A percentile compares a stretch with the other conserved stretches of the same genome.
Evolutionary conservation across 1,140 invertebrate genomes (phyloP).

Genomic region (Ostrea denselamellosa): DNA sequence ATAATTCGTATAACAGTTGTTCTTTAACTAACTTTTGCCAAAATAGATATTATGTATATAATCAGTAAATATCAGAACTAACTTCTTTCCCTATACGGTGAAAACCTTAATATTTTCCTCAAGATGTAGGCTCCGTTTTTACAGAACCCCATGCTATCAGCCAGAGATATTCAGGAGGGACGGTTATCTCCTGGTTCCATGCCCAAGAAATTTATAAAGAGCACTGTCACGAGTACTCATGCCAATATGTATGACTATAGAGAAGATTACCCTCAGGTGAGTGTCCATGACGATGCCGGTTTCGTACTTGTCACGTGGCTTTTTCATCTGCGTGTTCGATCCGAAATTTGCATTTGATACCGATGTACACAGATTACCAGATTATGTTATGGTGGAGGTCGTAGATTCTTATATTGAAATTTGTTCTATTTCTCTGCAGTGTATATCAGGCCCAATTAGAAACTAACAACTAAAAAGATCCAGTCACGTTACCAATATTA

Average conservation of each 20-base stretch:
- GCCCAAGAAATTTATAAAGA: constrained; percentile 49
- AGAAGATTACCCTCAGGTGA: constrained; percentile 42
- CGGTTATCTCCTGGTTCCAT: constrained; percentile 25
- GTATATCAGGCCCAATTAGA: background rate
- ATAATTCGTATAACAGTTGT: background rate
- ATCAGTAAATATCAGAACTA: background rate
- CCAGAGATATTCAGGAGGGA: constrained; percentile 35
- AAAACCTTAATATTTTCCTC: background rate
- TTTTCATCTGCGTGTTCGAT: background rate
- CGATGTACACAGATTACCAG: background rate
- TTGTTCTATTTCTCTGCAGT: background rate
- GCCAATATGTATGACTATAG: constrained; percentile 48
- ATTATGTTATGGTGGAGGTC: background rate
- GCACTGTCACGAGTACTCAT: constrained; percentile 42
- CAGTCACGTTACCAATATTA: no score
- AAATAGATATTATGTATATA: background rate
- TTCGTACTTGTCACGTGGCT: constrained; percentile 22
- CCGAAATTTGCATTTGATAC: background rate
- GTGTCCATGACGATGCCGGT: background rate
- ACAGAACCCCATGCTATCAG: constrained; percentile 39
- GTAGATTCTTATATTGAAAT: background rate
- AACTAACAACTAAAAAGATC: background rate
- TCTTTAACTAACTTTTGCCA: background rate
- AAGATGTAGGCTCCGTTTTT: constrained; percentile 2
- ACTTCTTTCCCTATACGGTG: background rate